Percentiles rank a stretch among this genome's conserved stretches.
Evolutionary conservation across 2,888 invertebrate species (phyloP).

Genomic region (Lacanobia wlatinum): DNA sequence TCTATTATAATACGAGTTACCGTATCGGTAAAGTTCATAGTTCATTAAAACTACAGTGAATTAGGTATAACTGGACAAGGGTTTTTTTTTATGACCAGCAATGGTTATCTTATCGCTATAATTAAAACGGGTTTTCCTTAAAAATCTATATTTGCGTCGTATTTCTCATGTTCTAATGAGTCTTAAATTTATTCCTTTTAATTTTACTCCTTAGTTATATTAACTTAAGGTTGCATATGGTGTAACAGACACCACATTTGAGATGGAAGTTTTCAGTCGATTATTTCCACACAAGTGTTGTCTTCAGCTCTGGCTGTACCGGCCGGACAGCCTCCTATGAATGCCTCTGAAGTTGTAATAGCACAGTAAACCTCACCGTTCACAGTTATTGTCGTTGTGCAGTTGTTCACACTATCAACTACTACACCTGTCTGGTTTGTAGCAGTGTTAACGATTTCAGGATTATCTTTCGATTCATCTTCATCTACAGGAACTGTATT

Average conservation of each 20-base stretch:
- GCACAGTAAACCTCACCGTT: neutral
- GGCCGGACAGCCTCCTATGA: conserved; percentile 27
- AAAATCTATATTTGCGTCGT: neutral
- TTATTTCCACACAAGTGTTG: conserved; percentile 11
- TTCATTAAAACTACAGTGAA: conserved; percentile 34
- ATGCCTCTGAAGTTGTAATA: neutral
- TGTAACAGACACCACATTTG: neutral
- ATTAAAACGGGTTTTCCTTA: neutral
- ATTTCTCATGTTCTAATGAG: neutral
- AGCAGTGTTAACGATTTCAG: neutral
- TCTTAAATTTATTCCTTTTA: neutral
- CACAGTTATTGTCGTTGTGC: too few species aligned
- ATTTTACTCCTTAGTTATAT: neutral
- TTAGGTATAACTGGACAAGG: conserved; percentile 3
- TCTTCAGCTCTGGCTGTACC: conserved; percentile 40
- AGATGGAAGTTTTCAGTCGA: neutral
- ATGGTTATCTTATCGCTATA: neutral
- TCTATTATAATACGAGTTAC: neutral
- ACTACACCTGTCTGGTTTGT: neutral
- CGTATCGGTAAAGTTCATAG: conserved; percentile 36
- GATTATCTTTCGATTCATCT: neutral
- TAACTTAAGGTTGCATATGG: neutral
- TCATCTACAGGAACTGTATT: neutral
- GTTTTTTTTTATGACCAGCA: neutral
- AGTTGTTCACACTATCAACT: neutral